A percentile compares a stretch with the other conserved stretches of the same genome.
Evolutionary conservation across 2,113 vertebrate species (phyloP).

Genomic region (Percina caprodes): DNA sequence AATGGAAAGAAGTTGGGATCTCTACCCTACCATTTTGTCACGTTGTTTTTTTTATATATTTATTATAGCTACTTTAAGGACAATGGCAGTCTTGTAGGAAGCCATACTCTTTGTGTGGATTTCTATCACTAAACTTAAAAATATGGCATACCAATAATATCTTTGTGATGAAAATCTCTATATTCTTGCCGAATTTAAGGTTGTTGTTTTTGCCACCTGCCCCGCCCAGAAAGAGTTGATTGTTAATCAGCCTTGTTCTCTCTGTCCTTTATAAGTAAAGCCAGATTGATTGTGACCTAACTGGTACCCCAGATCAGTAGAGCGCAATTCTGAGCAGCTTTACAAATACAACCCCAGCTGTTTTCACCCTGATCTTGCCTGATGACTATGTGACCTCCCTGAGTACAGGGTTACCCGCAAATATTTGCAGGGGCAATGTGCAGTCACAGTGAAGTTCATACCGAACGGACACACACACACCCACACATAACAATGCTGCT

Average conservation of each 20-base stretch:
- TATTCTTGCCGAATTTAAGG: constrained; percentile 15
- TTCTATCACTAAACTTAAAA: constrained; percentile 1
- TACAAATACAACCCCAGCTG: constrained; percentile 43
- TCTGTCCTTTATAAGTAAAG: constrained; percentile 34
- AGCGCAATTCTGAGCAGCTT: constrained; percentile 39
- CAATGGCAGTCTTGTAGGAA: neutral
- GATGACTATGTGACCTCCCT: constrained; percentile 44
- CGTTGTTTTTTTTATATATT: too few species aligned
- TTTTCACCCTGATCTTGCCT: constrained; percentile 48
- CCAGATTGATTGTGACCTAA: constrained; percentile 44
- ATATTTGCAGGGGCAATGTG: constrained; percentile 33
- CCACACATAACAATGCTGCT: constrained; percentile 26
- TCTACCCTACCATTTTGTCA: neutral
- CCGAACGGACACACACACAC: constrained; percentile 18
- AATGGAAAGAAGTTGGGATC: neutral
- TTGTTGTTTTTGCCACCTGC: constrained; percentile 32
- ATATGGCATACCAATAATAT: neutral
- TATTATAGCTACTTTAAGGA: neutral
- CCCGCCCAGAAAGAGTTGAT: constrained; percentile 18
- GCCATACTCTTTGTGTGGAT: neutral
- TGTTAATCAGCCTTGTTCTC: constrained; percentile 39
- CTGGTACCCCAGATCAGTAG: constrained; percentile 14
- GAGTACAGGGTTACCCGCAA: constrained; percentile 22
- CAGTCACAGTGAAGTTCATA: constrained; percentile 5
- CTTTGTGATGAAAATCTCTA: constrained; percentile 26